phyloP scores from a whole-genome alignment of 2,888 invertebrate species.

The Trissolcus japonicus region DNA sequence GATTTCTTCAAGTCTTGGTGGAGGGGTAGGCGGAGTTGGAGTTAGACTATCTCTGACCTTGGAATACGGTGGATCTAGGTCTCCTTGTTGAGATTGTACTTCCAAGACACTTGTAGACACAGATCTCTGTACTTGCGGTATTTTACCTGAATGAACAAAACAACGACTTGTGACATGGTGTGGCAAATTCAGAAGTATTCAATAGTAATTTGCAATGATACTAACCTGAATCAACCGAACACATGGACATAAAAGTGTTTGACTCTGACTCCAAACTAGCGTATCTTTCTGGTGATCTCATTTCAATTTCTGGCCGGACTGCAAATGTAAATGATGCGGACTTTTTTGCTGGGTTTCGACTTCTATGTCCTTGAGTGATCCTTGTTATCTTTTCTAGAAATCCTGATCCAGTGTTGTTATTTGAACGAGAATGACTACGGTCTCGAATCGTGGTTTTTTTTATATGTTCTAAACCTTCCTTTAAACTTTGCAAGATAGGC shows the following conservation, averaged over 20 bases:
- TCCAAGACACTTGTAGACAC: conserved; percentile 73
- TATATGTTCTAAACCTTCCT: conserved; percentile 72
- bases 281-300: conserved; percentile 72
- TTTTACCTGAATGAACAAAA: conserved; percentile 49
- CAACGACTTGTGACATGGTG: not conserved
- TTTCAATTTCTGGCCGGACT: conserved; percentile 72
- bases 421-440: conserved; percentile 65
- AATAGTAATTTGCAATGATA: not conserved
- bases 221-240: conserved; percentile 47
- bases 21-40: conserved; percentile 69
- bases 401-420: conserved; percentile 60
- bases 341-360: conserved; percentile 73
- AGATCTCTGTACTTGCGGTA: conserved; percentile 71
- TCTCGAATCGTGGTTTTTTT: conserved; percentile 72
- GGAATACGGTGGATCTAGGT: conserved; percentile 74
- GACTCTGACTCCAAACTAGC: conserved; percentile 72
- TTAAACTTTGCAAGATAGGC: conserved; percentile 71
- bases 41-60: conserved; percentile 73
- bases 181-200: conserved; percentile 9
- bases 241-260: conserved; percentile 63
- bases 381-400: conserved; percentile 71
- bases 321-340: conserved; percentile 74
- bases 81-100: conserved; percentile 63
- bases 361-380: conserved; percentile 71
- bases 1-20: conserved; percentile 71